Conservation (phyloP, 1,140 invertebrate species). For the Drosophila malerkotliana region DNA sequence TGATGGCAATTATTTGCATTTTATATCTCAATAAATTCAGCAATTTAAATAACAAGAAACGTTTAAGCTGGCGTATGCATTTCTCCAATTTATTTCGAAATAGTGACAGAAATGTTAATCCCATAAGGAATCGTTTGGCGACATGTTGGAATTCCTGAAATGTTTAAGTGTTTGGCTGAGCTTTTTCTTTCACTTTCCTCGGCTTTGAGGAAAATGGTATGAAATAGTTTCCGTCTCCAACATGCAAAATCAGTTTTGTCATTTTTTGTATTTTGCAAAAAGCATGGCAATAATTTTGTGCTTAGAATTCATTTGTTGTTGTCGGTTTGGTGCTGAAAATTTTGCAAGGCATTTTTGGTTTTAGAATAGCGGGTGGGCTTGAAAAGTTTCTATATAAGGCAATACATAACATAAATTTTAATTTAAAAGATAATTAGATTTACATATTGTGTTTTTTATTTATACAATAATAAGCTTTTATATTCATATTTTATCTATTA, state of each 20-base stretch:
- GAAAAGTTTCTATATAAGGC: neutral
- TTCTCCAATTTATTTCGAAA: slow-evolving; percentile 2
- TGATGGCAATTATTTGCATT: slow-evolving; percentile 1
- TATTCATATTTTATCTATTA: neutral
- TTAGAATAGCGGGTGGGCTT: neutral
- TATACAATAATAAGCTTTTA: neutral
- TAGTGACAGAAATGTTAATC: neutral
- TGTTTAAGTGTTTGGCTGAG: neutral
- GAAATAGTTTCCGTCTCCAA: neutral
- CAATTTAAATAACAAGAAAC: neutral
- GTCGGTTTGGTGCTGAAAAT: neutral
- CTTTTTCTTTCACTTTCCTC: neutral
- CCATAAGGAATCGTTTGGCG: neutral
- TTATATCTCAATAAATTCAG: slow-evolving; percentile 1
- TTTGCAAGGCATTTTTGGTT: neutral
- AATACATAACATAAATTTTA: neutral
- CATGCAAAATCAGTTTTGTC: neutral
- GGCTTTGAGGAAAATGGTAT: neutral
- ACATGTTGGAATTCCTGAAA: slow-evolving; percentile 2
- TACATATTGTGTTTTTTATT: neutral
- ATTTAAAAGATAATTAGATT: neutral
- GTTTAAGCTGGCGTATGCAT: slow-evolving; percentile 2
- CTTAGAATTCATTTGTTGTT: neutral
- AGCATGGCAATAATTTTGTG: slow-evolving; percentile 2
- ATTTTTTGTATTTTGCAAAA: neutral